These are phyloP conservation scores for Mycalesis mineus DNA, from an alignment of 2,888 invertebrate species.

Conservation along the genomic window DNA sequence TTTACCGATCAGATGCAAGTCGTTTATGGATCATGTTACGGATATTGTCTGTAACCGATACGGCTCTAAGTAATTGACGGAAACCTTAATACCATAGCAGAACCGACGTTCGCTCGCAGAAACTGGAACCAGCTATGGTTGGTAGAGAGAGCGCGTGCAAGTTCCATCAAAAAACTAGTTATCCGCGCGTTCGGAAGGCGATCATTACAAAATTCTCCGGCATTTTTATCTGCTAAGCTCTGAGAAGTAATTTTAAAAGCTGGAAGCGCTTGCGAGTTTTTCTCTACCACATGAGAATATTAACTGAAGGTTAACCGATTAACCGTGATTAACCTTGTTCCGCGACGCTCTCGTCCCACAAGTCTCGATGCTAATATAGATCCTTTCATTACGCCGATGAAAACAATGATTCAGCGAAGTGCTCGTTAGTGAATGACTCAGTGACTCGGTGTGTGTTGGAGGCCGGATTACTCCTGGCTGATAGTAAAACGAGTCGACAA, in stretches of 20 bases:
- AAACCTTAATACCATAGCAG: slow-evolving; percentile 11
- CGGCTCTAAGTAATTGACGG: neutral
- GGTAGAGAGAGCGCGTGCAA: slow-evolving; percentile 37
- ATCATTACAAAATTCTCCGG: slow-evolving; percentile 63
- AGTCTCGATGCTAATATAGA: slow-evolving; percentile 37
- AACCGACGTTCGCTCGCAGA: slow-evolving; percentile 38
- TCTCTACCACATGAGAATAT: slow-evolving; percentile 19
- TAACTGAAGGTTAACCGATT: slow-evolving; percentile 24
- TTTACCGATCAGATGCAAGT: neutral
- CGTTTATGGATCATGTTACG: neutral
- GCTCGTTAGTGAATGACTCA: slow-evolving; percentile 57
- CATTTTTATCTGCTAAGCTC: slow-evolving; percentile 53
- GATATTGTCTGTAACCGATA: neutral
- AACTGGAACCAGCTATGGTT: slow-evolving; percentile 45
- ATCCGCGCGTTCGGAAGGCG: slow-evolving; percentile 53
- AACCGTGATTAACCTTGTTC: slow-evolving; percentile 20
- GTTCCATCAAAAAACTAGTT: slow-evolving; percentile 49
- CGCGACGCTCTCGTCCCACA: slow-evolving; percentile 22
- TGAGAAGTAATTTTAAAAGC: slow-evolving; percentile 47
- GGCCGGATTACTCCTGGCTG: slow-evolving; percentile 29
- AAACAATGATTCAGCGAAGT: slow-evolving; percentile 60
- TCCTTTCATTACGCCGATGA: slow-evolving; percentile 47
- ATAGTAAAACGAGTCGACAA: slow-evolving; percentile 15
- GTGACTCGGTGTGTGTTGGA: slow-evolving; percentile 31
- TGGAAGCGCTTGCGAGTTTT: slow-evolving; percentile 32